Percentiles rank a stretch among this genome's conserved stretches.
phyloP scores from a whole-genome alignment of 2,888 invertebrate genomes.

The Timandra comae region DNA sequence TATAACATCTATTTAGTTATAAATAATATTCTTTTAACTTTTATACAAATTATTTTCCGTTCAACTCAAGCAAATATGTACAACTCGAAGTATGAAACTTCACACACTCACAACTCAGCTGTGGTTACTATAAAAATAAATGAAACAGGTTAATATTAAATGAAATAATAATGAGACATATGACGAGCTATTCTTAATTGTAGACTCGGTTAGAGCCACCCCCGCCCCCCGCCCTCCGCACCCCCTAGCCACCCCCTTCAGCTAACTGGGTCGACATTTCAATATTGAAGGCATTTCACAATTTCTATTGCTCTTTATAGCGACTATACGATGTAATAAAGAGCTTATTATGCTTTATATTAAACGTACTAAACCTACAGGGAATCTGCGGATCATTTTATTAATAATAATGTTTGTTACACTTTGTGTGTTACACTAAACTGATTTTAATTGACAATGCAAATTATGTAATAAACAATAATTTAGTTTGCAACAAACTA shows the following conservation, averaged over 20 bases:
- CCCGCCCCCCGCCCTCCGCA: conserved; percentile 22
- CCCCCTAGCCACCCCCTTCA: conserved; percentile 29
- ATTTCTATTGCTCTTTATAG: conserved; percentile 61
- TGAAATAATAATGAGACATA: conserved; percentile 13
- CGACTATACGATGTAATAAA: conserved; percentile 57
- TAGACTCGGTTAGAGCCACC: conserved; percentile 27
- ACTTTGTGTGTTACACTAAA: too few species aligned
- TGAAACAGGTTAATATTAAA: too few species aligned
- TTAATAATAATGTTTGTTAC: conserved; percentile 3
- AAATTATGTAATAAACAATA: too few species aligned
- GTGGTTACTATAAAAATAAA: too few species aligned
- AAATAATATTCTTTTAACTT: too few species aligned
- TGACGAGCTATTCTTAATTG: conserved; percentile 57
- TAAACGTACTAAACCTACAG: conserved; percentile 38
- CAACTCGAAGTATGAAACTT: too few species aligned
- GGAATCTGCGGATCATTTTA: conserved; percentile 24
- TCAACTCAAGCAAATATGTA: too few species aligned
- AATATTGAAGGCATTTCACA: conserved; percentile 69
- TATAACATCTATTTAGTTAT: too few species aligned
- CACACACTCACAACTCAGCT: too few species aligned
- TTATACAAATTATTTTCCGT: too few species aligned
- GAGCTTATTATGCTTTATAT: conserved; percentile 49
- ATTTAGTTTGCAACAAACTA: too few species aligned
- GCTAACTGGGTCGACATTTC: conserved; percentile 66
- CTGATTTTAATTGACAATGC: too few species aligned